Percentiles rank a stretch among this genome's conserved stretches.
Conservation (phyloP, 2,888 invertebrate genomes). For the Abrostola triplasia region DNA sequence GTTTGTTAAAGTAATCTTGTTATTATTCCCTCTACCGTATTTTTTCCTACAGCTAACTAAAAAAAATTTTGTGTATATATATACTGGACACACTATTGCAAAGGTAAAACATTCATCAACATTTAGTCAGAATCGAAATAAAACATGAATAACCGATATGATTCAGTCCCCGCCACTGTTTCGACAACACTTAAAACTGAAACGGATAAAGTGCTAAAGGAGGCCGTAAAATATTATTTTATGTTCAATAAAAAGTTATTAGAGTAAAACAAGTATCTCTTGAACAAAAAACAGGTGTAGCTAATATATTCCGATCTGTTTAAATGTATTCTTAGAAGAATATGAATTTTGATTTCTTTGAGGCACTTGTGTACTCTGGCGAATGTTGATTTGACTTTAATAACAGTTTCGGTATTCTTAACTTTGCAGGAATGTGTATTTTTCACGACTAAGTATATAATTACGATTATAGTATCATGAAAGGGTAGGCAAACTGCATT, state of each 20-base stretch:
- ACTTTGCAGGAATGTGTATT: no score
- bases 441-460: no score
- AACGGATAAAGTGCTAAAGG: slow-evolving; percentile 53
- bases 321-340: slow-evolving; percentile 28
- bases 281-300: slow-evolving; percentile 57
- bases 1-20: no score
- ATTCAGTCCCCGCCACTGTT: not conserved
- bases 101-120: not conserved
- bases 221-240: slow-evolving; percentile 57
- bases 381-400: not conserved
- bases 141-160: not conserved
- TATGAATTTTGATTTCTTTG: slow-evolving; percentile 48
- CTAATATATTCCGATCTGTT: slow-evolving; percentile 42
- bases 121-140: not conserved
- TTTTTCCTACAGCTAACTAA: no score
- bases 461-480: no score
- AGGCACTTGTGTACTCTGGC: not conserved
- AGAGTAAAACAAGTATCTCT: slow-evolving; percentile 56
- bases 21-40: no score
- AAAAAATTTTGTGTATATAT: no score
- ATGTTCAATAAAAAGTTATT: slow-evolving; percentile 58
- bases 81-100: no score
- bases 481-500: no score
- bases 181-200: slow-evolving; percentile 45
- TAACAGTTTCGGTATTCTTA: not conserved